A percentile compares a stretch with the other conserved stretches of the same genome.
Evolutionary conservation across 2,797 vertebrate genomes (phyloP).

Genomic region (Sebastes baramenuke): DNA sequence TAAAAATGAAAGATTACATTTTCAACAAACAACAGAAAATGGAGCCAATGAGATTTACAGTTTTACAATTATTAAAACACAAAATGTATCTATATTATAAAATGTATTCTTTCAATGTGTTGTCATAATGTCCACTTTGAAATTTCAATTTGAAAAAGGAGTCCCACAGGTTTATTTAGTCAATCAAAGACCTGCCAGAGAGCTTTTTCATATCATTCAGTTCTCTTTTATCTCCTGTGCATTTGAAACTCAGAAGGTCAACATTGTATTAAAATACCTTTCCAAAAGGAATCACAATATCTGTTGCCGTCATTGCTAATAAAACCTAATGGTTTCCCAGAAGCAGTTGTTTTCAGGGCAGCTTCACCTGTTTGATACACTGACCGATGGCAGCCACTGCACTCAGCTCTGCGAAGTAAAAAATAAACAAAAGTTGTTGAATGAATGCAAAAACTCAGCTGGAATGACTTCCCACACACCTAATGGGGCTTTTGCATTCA

Average conservation of each 20-base stretch:
- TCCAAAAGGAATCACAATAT: neutral
- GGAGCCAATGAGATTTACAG: neutral
- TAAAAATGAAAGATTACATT: neutral
- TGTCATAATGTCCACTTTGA: neutral
- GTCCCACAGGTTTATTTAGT: neutral
- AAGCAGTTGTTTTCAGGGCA: neutral
- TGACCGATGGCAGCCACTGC: neutral
- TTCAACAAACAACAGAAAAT: neutral
- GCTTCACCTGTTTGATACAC: slow-evolving; percentile 4
- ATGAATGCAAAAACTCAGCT: neutral
- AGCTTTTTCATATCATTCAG: neutral
- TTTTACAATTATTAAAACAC: neutral
- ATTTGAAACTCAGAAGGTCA: neutral
- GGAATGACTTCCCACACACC: neutral
- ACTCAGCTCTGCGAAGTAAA: neutral
- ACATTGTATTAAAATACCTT: neutral
- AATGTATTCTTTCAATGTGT: neutral
- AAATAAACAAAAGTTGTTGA: slow-evolving; percentile 4
- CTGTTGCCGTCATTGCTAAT: neutral
- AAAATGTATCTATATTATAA: neutral
- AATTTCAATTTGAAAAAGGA: neutral
- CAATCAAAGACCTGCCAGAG: neutral
- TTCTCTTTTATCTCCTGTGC: neutral
- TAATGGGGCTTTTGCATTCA: neutral
- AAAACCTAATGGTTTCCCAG: neutral